Evolutionary conservation across 2,888 invertebrate genomes (phyloP).

Genomic region (Melinaea menophilus): DNA sequence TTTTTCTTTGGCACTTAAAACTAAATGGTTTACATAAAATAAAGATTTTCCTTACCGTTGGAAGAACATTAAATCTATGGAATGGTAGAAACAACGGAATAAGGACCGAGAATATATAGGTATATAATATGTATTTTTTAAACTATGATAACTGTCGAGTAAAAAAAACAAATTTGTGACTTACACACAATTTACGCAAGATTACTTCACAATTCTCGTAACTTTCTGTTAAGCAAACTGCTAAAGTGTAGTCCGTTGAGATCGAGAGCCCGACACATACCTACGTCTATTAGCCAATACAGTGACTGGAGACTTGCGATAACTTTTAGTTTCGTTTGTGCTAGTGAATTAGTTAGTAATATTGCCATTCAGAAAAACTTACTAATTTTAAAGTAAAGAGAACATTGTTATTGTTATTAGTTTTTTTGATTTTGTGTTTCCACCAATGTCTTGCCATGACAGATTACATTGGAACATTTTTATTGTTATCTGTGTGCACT

Average conservation of each 20-base stretch:
- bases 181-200: background rate
- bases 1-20: background rate
- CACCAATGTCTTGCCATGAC: background rate
- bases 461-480: background rate
- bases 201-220: constrained; percentile 7
- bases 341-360: background rate
- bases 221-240: constrained; percentile 7
- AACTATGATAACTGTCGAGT: too few relatives aligned
- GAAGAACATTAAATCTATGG: too few relatives aligned
- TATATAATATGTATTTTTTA: too few relatives aligned
- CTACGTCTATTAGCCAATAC: constrained; percentile 3
- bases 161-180: background rate
- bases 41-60: too few relatives aligned
- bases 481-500: constrained; percentile 12
- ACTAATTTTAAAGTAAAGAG: too few relatives aligned
- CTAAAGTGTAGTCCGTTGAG: constrained; percentile 3
- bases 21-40: too few relatives aligned
- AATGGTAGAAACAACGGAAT: too few relatives aligned
- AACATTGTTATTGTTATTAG: too few relatives aligned
- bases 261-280: constrained; percentile 1
- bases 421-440: background rate
- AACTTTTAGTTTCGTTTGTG: background rate
- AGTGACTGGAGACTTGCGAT: background rate
- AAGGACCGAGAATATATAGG: too few relatives aligned
- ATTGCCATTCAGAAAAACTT: background rate